phyloP scores from a whole-genome alignment of 2,113 vertebrate species.

The Telmatochromis sp. region DNA sequence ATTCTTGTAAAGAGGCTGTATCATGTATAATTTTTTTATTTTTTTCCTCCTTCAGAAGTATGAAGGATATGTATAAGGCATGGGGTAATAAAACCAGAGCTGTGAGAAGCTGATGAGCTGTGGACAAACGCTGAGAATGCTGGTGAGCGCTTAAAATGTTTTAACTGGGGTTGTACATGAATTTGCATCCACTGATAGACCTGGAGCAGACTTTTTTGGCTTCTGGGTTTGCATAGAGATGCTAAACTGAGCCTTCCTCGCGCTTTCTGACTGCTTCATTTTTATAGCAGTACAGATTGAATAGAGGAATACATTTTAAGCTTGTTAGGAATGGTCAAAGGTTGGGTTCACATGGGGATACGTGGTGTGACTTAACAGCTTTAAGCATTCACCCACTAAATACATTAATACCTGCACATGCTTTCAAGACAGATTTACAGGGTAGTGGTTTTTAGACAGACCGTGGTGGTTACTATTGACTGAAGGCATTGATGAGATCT shows the following conservation, averaged over 20 bases:
- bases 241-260: slow-evolving; percentile 53
- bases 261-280: slow-evolving; percentile 45
- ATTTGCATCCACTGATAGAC: slow-evolving; percentile 71
- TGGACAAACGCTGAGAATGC: neutral
- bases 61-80: neutral
- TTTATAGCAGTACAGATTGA: slow-evolving; percentile 39
- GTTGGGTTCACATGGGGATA: neutral
- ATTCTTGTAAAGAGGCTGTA: neutral
- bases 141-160: neutral
- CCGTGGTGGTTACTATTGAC: neutral
- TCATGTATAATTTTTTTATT: neutral
- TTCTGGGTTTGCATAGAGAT: slow-evolving; percentile 72
- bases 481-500: neutral
- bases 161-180: neutral
- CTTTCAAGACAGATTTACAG: neutral
- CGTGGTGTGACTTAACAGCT: neutral
- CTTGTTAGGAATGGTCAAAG: neutral
- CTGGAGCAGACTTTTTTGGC: slow-evolving; percentile 53
- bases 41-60: neutral
- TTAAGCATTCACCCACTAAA: neutral
- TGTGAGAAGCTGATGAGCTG: rapidly evolving
- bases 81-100: neutral
- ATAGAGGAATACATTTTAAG: slow-evolving; percentile 46
- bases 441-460: neutral
- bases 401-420: neutral